phyloP scores from a whole-genome alignment of 2,113 vertebrate species.

The Ciconia maguari region DNA sequence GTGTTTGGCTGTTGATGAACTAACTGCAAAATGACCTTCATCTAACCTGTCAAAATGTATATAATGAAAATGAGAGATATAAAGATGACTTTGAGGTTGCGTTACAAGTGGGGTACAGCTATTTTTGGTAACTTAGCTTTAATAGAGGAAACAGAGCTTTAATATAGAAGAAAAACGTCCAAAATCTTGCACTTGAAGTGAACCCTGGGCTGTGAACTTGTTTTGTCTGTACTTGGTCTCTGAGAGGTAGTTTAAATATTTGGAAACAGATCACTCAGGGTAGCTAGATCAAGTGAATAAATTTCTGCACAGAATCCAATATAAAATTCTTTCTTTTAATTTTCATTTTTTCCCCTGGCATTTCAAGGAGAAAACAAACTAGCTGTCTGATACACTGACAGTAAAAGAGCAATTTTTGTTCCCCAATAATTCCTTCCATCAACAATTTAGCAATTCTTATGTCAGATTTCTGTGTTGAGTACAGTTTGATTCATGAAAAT shows the following conservation, averaged over 20 bases:
- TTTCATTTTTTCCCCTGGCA: not conserved
- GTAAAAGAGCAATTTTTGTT: not conserved
- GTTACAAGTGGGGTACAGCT: not conserved
- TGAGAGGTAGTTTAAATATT: conserved; percentile 24
- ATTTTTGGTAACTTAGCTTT: not conserved
- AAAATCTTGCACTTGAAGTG: not conserved
- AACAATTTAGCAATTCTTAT: not conserved
- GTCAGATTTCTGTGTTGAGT: not conserved
- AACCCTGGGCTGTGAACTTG: not conserved
- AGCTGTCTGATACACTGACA: not conserved
- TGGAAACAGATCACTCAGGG: conserved; percentile 22
- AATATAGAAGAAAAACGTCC: not conserved
- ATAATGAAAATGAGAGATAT: not conserved
- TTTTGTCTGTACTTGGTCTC: conserved; percentile 5
- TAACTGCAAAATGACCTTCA: not conserved
- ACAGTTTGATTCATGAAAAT: not conserved
- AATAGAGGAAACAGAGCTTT: not conserved
- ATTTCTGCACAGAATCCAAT: not conserved
- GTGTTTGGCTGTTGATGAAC: not conserved
- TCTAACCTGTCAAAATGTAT: not conserved
- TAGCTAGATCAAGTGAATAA: not conserved
- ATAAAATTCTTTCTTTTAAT: not conserved
- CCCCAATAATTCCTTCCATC: not conserved
- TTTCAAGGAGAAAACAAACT: not conserved
- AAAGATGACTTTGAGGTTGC: not conserved